Conservation (phyloP, 2,888 invertebrate species). For the Papilio gigon region DNA sequence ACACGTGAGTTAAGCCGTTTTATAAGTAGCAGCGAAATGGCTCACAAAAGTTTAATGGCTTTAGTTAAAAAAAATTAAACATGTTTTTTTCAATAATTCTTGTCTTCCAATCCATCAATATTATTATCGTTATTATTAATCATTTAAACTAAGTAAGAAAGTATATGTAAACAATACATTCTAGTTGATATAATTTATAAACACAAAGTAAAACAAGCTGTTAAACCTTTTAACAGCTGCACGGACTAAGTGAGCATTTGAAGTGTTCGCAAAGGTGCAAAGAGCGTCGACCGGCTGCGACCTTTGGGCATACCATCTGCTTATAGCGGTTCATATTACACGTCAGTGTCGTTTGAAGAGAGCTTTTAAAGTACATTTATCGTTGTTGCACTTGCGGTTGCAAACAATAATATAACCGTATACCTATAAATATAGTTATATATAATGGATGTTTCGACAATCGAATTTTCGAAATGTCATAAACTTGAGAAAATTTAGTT, state of each 20-base stretch:
- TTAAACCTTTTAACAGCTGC: constrained; percentile 31
- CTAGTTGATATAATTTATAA: background rate
- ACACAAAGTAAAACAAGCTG: constrained; percentile 27
- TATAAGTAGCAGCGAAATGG: too few relatives aligned
- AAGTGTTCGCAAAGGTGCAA: constrained; percentile 32
- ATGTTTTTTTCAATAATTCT: too few relatives aligned
- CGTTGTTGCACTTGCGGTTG: background rate
- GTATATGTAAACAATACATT: background rate
- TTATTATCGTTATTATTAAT: too few relatives aligned
- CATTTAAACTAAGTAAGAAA: too few relatives aligned
- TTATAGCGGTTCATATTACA: constrained; percentile 14
- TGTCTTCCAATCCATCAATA: too few relatives aligned
- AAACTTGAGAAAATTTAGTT: too few relatives aligned
- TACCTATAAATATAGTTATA: too few relatives aligned
- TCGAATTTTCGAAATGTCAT: too few relatives aligned
- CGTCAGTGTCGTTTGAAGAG: constrained; percentile 2
- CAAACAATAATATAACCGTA: constrained; percentile 9
- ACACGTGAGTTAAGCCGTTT: too few relatives aligned
- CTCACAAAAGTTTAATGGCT: too few relatives aligned
- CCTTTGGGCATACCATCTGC: constrained; percentile 32
- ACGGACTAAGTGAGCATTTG: constrained; percentile 21
- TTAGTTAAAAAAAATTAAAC: too few relatives aligned
- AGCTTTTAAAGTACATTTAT: constrained; percentile 14
- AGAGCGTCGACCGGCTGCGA: constrained; percentile 34
- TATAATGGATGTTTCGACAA: too few relatives aligned